Conservation (phyloP, 2,113 vertebrate species). For the Hypomesus transpacificus region DNA sequence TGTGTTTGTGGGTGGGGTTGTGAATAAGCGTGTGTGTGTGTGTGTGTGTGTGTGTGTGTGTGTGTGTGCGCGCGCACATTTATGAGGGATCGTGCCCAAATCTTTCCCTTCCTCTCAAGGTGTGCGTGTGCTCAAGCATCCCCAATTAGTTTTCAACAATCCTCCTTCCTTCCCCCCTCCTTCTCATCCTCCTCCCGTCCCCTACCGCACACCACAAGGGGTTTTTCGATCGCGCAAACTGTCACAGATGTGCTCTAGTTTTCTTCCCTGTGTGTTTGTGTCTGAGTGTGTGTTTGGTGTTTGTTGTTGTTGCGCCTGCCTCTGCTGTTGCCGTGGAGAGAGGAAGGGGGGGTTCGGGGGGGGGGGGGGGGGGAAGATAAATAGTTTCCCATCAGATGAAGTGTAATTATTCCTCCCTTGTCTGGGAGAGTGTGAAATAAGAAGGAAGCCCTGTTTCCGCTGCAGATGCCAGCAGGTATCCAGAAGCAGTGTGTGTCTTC, state of each 20-base stretch:
- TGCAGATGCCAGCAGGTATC: slow-evolving; percentile 30
- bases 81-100: neutral
- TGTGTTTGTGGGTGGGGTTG: neutral
- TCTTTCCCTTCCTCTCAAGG: slow-evolving; percentile 4
- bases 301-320: slow-evolving; percentile 7
- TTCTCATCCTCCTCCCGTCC: neutral
- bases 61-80: neutral
- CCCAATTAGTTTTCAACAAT: neutral
- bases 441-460: slow-evolving; percentile 29
- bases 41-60: neutral
- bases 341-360: neutral
- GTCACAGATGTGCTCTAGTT: slow-evolving; percentile 21
- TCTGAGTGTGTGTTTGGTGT: neutral
- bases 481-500: slow-evolving; percentile 11
- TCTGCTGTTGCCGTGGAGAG: neutral
- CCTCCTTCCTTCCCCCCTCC: neutral
- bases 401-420: slow-evolving; percentile 43
- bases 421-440: slow-evolving; percentile 22
- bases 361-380: slow-evolving; percentile 33
- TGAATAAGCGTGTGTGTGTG: neutral
- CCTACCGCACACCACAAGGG: neutral
- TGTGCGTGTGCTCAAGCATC: slow-evolving; percentile 25
- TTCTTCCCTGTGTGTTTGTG: neutral
- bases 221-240: slow-evolving; percentile 4
- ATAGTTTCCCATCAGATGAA: slow-evolving; percentile 37